Evolutionary conservation across 2,888 invertebrate genomes (phyloP).

Genomic region (Macrophya annulata): DNA sequence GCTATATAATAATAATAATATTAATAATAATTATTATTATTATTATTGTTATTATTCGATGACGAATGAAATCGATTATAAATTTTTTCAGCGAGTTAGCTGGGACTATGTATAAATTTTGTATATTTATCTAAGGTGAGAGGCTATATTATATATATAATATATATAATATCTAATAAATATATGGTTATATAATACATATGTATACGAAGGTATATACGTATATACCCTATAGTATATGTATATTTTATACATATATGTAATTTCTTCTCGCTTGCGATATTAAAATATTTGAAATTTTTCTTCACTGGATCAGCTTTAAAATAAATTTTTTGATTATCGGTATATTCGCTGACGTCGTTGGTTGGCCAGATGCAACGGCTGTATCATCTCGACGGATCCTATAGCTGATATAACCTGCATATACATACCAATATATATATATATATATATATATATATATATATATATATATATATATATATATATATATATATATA

Average conservation of each 20-base stretch:
- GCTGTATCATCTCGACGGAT: background rate
- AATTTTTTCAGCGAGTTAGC: background rate
- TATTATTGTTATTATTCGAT: background rate
- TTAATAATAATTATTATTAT: no score
- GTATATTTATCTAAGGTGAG: background rate
- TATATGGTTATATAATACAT: background rate
- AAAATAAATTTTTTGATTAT: conserved; percentile 30
- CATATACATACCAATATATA: conserved; percentile 1
- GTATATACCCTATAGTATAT: background rate
- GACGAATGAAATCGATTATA: background rate
- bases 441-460: background rate
- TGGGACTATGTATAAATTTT: background rate
- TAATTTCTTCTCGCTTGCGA: conserved; percentile 23
- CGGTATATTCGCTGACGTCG: conserved; percentile 30
- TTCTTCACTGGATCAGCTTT: background rate
- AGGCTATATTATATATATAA: background rate
- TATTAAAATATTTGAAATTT: conserved; percentile 39
- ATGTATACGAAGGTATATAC: background rate
- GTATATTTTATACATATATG: background rate
- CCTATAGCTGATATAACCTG: background rate
- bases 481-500: background rate
- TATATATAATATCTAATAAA: background rate
- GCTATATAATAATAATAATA: no score
- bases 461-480: background rate
- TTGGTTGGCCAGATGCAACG: background rate